These are phyloP conservation scores for Troglohyphantes excavatus DNA, from an alignment of 2,888 invertebrate species.

Conservation along the genomic window DNA sequence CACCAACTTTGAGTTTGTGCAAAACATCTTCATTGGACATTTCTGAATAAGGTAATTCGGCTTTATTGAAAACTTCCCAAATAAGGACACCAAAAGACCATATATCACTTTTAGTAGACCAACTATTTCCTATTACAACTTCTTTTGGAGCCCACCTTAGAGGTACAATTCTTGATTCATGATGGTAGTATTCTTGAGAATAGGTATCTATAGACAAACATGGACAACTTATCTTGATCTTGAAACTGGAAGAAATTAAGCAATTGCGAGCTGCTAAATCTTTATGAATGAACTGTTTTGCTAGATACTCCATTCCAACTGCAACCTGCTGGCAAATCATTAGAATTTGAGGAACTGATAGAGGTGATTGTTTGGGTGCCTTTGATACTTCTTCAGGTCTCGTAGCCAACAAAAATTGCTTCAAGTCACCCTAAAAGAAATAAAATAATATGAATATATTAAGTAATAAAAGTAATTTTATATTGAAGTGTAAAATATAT, in stretches of 20 bases:
- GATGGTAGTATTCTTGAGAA: constrained; percentile 93
- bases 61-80: constrained; percentile 94
- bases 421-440: constrained; percentile 90
- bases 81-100: constrained; percentile 94
- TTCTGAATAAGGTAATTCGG: constrained; percentile 89
- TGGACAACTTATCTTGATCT: constrained; percentile 91
- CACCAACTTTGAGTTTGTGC: constrained; percentile 77
- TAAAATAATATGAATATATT: no score
- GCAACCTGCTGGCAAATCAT: constrained; percentile 87
- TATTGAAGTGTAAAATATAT: no score
- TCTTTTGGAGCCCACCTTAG: constrained; percentile 94
- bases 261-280: constrained; percentile 96
- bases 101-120: constrained; percentile 95
- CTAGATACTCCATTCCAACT: constrained; percentile 90
- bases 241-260: constrained; percentile 89
- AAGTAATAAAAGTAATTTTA: no score
- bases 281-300: constrained; percentile 91
- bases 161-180: constrained; percentile 91
- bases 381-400: constrained; percentile 85
- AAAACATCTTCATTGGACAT: constrained; percentile 89
- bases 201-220: constrained; percentile 91
- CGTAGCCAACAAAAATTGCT: constrained; percentile 86
- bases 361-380: constrained; percentile 85
- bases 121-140: constrained; percentile 94
- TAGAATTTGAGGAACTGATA: constrained; percentile 84